Base-by-base conservation (phyloP, 1,140 invertebrate genomes). In the Augochlora pura region DNA sequence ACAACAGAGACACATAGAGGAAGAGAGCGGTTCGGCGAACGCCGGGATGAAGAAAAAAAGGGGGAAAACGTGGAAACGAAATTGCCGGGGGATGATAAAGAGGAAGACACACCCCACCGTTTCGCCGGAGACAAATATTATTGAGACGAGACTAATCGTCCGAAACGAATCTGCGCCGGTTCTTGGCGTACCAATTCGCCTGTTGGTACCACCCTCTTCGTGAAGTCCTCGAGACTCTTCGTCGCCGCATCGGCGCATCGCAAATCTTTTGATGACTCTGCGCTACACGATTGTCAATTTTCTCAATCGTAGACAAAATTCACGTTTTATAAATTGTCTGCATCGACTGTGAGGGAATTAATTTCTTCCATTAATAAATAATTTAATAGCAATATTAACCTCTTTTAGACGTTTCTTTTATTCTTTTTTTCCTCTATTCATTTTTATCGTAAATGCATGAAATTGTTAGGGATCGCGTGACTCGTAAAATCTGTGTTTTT, bases 101-200 rank as follows among this genome's bases (percentile, higher is more conserved):
- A 9, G 39, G 8, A 27, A 10, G 32, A 27, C 62, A 46, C 75
- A 27, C 70, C 63, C 71, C 25, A 49, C 32, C 63, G 49, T 32
- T 42, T n/a, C 66, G 39, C 21, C 60, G 63, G 71, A 84, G 78
- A 81, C 86, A 85, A 85, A 87, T 85, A 86, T 88, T 84, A 84
- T 86, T 69, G 86, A 73, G 72, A 79, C 63, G 77, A 80, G 84
- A 87, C 82, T 85, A 87, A 88, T 88, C 84, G 86, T 69, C 60
- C 80, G 70, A 65, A 74, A 78, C 76, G 85, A 85, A 77, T 49
- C 72, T 32, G 21, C 27, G 46, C 8, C 18, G 60, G 27, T 8
- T 16, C 27, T 21, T 8, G 21, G 57, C 63, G 32, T 62, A 25
- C 57, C 63, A 72, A 63, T 69, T 73, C 57, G 52, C 64, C 2